Evolutionary conservation across 2,888 invertebrate genomes (phyloP).

Genomic region (Tinea trinotella): DNA sequence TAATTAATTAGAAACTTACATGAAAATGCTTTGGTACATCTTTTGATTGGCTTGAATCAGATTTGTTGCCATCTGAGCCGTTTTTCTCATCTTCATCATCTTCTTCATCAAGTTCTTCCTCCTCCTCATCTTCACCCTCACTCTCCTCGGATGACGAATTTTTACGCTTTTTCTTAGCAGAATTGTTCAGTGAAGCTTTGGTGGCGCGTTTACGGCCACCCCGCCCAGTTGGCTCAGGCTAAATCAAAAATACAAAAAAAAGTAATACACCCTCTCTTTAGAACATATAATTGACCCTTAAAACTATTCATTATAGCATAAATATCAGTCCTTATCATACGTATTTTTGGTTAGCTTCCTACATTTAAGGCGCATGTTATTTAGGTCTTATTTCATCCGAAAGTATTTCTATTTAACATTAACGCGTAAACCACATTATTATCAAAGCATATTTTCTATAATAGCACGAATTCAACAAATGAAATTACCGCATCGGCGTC

Average conservation of each 20-base stretch:
- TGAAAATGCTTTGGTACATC: conserved; percentile 72
- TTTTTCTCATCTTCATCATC: conserved; percentile 69
- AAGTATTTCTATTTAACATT: not conserved
- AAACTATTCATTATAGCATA: too few relatives aligned
- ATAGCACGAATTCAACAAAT: not conserved
- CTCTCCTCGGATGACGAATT: conserved; percentile 62
- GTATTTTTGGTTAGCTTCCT: too few relatives aligned
- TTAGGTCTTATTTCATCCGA: too few relatives aligned
- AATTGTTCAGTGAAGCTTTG: conserved; percentile 47
- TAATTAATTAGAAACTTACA: conserved; percentile 47
- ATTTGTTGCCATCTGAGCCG: conserved; percentile 67
- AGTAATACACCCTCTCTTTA: too few relatives aligned
- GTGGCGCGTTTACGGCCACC: conserved; percentile 49
- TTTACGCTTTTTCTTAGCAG: conserved; percentile 58
- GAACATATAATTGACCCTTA: too few relatives aligned
- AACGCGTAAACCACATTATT: not conserved
- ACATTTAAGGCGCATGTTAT: too few relatives aligned
- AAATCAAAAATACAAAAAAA: conserved; percentile 18
- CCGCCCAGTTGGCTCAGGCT: conserved; percentile 52
- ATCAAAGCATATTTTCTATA: not conserved
- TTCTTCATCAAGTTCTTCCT: conserved; percentile 62
- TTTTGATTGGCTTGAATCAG: conserved; percentile 68
- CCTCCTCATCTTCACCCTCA: conserved; percentile 48
- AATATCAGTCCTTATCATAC: too few relatives aligned
- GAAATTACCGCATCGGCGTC: conserved; percentile 58